Percentiles rank a stretch among this genome's conserved stretches.
Evolutionary conservation across 2,797 vertebrate species (phyloP).

Genomic region (Botia almorhae): DNA sequence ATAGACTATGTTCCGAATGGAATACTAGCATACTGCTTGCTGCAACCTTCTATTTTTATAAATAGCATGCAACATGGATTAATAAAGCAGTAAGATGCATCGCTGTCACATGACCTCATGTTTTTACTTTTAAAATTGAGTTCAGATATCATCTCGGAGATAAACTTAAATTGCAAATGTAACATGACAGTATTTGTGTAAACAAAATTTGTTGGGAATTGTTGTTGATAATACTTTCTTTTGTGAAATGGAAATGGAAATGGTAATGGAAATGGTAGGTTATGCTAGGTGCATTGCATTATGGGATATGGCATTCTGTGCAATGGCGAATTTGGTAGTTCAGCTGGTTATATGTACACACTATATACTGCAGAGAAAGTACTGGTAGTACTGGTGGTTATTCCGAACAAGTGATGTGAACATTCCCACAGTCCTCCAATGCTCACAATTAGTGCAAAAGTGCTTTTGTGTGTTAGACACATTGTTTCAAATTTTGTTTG

Average conservation of each 20-base stretch:
- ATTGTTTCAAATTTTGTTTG: not conserved
- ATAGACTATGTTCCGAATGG: not conserved
- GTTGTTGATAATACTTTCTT: not conserved
- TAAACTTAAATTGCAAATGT: not conserved
- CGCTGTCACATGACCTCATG: not conserved
- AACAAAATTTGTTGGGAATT: not conserved
- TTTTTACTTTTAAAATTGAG: not conserved
- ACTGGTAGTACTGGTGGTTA: not conserved
- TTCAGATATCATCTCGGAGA: not conserved
- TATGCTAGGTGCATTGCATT: not conserved
- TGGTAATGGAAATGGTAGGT: not conserved
- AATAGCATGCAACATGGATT: not conserved
- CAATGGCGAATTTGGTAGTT: not conserved
- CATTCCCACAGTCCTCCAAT: not conserved
- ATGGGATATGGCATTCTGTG: not conserved
- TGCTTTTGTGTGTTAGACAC: slow-evolving; percentile 8
- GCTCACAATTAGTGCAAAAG: not conserved
- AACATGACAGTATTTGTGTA: not conserved
- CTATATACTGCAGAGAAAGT: not conserved
- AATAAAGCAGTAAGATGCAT: not conserved
- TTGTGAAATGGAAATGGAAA: not conserved
- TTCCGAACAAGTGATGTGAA: slow-evolving; percentile 2
- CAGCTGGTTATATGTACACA: not conserved
- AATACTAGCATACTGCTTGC: not conserved
- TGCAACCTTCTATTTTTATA: not conserved